Percentiles rank a stretch among this genome's conserved stretches.
phyloP scores from a whole-genome alignment of 2,888 invertebrate genomes.

The Erebia ligea region DNA sequence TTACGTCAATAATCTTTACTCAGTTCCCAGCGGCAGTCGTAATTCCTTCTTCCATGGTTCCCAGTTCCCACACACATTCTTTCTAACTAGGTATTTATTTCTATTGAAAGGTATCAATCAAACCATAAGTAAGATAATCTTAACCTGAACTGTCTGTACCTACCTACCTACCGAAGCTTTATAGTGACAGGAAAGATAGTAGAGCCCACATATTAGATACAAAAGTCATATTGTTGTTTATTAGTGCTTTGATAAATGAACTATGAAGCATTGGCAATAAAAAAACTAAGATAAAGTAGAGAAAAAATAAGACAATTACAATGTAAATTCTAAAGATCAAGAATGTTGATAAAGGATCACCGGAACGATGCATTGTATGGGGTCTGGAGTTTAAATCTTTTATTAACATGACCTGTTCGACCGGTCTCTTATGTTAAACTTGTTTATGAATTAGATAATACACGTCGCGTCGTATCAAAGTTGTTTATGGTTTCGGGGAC shows the following conservation, averaged over 20 bases:
- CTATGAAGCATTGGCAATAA: slow-evolving; percentile 7
- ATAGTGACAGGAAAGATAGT: neutral
- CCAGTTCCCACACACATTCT: neutral
- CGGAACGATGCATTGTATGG: slow-evolving; percentile 17
- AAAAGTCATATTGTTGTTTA: slow-evolving; percentile 18
- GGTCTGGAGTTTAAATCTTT: slow-evolving; percentile 16
- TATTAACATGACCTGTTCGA: slow-evolving; percentile 29
- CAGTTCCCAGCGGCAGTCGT: too few species aligned
- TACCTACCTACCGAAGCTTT: neutral
- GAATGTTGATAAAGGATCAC: slow-evolving; percentile 33
- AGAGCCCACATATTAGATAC: slow-evolving; percentile 9
- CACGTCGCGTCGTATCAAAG: slow-evolving; percentile 8
- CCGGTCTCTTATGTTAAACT: slow-evolving; percentile 26
- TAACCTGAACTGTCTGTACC: neutral
- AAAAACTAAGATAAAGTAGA: neutral
- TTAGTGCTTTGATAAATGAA: slow-evolving; percentile 13
- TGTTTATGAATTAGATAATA: slow-evolving; percentile 31
- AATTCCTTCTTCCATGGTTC: too few species aligned
- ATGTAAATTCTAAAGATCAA: slow-evolving; percentile 30
- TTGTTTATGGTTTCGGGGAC: slow-evolving; percentile 28
- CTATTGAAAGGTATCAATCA: neutral
- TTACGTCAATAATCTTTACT: neutral
- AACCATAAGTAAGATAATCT: slow-evolving; percentile 1
- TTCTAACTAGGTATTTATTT: neutral
- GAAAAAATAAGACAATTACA: slow-evolving; percentile 20